phyloP scores from a whole-genome alignment of 2,888 invertebrate species.

The Cyrtodaria siliqua region DNA sequence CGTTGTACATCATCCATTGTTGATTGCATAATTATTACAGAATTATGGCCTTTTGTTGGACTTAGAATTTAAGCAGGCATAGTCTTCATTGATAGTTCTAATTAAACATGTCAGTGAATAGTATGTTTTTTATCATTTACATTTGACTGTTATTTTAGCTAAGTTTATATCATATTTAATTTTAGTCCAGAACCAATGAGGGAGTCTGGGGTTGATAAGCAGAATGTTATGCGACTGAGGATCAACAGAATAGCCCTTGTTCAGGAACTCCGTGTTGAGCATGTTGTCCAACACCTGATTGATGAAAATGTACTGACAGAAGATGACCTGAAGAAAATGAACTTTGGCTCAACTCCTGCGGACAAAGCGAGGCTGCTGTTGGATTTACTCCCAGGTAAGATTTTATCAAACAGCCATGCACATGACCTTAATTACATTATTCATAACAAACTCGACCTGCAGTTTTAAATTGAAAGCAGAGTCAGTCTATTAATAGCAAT shows the following conservation, averaged over 20 bases:
- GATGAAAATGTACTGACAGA: conserved; percentile 71
- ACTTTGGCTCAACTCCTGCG: conserved; percentile 72
- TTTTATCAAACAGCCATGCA: no score
- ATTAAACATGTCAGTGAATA: not conserved
- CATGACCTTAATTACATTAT: no score
- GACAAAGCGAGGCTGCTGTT: conserved; percentile 79
- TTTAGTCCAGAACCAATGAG: conserved; percentile 45
- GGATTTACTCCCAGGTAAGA: conserved; percentile 78
- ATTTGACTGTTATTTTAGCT: not conserved
- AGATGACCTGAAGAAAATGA: conserved; percentile 73
- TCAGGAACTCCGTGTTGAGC: conserved; percentile 81
- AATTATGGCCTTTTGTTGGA: no score
- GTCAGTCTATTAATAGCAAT: no score
- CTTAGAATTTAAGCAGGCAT: no score
- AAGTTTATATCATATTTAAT: no score
- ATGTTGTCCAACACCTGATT: conserved; percentile 72
- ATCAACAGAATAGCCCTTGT: conserved; percentile 82
- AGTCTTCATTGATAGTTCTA: no score
- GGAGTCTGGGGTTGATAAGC: conserved; percentile 75
- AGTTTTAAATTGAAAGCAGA: no score
- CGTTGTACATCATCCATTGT: no score
- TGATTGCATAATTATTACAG: no score
- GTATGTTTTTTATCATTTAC: no score
- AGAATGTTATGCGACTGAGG: conserved; percentile 80
- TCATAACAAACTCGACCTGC: no score